Evolutionary conservation across 2,797 vertebrate genomes (phyloP).

Genomic region (Lacerta viridis): DNA sequence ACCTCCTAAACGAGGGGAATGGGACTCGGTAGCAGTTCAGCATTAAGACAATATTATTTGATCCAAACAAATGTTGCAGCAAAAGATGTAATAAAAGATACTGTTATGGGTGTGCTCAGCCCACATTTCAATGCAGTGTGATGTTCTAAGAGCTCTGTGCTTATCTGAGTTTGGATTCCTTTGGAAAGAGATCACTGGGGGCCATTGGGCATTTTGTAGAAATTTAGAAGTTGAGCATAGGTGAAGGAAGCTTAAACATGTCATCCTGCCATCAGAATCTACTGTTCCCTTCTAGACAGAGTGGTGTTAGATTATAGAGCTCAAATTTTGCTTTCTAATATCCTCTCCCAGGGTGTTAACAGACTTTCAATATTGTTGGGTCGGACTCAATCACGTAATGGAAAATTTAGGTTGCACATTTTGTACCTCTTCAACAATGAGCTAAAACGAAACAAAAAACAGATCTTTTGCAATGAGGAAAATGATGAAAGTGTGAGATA

Average conservation of each 20-base stretch:
- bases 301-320: neutral
- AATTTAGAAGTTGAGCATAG: neutral
- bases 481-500: too few relatives aligned
- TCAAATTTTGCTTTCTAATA: neutral
- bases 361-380: too few relatives aligned
- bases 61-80: accelerated
- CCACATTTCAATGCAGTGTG: neutral
- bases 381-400: too few relatives aligned
- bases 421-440: too few relatives aligned
- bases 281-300: neutral
- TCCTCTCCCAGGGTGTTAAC: neutral
- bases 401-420: too few relatives aligned
- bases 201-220: neutral
- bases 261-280: neutral
- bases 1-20: neutral
- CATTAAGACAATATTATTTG: accelerated
- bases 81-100: neutral
- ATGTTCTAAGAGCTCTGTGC: too few relatives aligned
- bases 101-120: neutral
- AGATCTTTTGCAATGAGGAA: too few relatives aligned
- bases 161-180: neutral
- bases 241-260: neutral
- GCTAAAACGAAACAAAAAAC: too few relatives aligned
- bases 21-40: neutral
- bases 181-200: neutral